Percentiles rank a stretch among this genome's conserved stretches.
phyloP scores from a whole-genome alignment of 2,113 vertebrate genomes.

The Nansenia antarctica region DNA sequence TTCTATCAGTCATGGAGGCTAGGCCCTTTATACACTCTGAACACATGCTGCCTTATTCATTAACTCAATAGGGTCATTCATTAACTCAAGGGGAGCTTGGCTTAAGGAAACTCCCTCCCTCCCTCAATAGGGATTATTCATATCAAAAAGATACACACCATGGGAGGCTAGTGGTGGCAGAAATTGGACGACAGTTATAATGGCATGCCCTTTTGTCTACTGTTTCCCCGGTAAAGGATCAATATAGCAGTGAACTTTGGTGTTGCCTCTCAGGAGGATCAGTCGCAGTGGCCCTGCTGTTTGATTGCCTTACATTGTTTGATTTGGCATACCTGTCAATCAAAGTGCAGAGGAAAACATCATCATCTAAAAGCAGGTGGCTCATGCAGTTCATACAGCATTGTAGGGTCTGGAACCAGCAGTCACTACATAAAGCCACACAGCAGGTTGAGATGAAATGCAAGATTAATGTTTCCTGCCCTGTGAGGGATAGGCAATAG shows the following conservation, averaged over 20 bases:
- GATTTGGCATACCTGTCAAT: constrained; percentile 40
- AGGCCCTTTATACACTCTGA: not conserved
- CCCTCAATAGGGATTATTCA: not conserved
- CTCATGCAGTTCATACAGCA: constrained; percentile 15
- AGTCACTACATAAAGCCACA: constrained; percentile 22
- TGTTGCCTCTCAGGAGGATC: constrained; percentile 10
- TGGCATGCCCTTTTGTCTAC: not conserved
- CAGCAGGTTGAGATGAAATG: constrained; percentile 42
- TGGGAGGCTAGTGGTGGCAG: not conserved
- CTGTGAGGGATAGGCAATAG: constrained; percentile 42
- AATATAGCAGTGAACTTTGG: not conserved
- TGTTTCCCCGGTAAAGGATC: not conserved
- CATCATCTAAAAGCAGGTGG: constrained; percentile 10
- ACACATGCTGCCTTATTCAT: not conserved
- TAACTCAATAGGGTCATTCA: not conserved
- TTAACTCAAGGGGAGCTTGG: too few relatives aligned
- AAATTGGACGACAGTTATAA: not conserved
- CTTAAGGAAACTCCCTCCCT: too few relatives aligned
- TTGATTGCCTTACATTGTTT: constrained; percentile 35
- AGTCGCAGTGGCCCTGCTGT: constrained; percentile 9
- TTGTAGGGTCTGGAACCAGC: constrained; percentile 24
- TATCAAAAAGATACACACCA: not conserved
- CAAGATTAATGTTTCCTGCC: constrained; percentile 41
- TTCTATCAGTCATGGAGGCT: not conserved
- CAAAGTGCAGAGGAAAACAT: constrained; percentile 18